phyloP scores from a whole-genome alignment of 2,888 invertebrate genomes.

The Amphipoea lucens region DNA sequence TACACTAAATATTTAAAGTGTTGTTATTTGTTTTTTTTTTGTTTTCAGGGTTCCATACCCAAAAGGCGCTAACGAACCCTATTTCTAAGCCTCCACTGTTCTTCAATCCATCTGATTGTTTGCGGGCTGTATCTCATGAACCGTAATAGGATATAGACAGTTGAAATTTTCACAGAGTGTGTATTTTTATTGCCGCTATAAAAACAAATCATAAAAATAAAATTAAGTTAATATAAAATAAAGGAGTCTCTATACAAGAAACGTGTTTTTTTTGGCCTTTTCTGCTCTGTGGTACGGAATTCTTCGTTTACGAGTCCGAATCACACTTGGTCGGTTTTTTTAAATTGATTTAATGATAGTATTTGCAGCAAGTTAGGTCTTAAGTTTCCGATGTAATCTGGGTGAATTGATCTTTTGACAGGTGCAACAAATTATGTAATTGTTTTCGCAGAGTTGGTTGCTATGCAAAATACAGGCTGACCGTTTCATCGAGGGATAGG shows the following conservation, averaged over 20 bases:
- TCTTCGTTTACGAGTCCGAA: no score
- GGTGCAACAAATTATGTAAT: slow-evolving; percentile 25
- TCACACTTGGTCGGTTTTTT: slow-evolving; percentile 11
- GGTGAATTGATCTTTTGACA: slow-evolving; percentile 49
- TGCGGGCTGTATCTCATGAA: background rate
- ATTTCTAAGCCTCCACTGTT: background rate
- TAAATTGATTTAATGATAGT: slow-evolving; percentile 51
- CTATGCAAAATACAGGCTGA: background rate
- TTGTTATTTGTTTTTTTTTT: slow-evolving; percentile 3
- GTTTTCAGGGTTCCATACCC: background rate
- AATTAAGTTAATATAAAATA: no score
- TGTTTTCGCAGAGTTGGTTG: slow-evolving; percentile 8
- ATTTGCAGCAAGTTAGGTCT: slow-evolving; percentile 37
- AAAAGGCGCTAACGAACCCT: background rate
- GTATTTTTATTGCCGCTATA: background rate
- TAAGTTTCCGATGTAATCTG: slow-evolving; percentile 31
- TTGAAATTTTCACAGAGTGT: background rate
- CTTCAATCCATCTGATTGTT: background rate
- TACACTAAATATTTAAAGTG: slow-evolving; percentile 34
- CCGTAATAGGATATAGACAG: no score
- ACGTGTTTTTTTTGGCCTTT: background rate
- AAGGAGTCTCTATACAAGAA: no score
- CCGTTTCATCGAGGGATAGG: no score
- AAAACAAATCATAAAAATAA: no score
- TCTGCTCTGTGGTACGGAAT: no score